These are phyloP conservation scores for Toxotes lorentzi DNA, from an alignment of 2,797 vertebrate species.

Conservation along the genomic window DNA sequence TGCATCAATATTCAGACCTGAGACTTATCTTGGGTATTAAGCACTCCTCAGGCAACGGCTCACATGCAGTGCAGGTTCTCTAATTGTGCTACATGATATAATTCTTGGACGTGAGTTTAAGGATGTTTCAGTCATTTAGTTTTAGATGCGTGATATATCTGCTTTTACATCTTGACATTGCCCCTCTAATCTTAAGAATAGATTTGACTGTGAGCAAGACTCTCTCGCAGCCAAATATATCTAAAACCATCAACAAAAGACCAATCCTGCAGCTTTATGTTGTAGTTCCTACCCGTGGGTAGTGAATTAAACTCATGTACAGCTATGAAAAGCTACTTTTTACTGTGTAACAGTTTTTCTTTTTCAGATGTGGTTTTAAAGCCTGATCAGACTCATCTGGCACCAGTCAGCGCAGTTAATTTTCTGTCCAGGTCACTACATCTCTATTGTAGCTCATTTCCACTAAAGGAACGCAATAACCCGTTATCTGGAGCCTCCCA, in stretches of 20 bases:
- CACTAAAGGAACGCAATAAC: neutral
- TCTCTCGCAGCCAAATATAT: neutral
- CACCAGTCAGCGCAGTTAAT: neutral
- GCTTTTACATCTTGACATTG: constrained; percentile 12
- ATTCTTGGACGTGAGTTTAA: constrained; percentile 23
- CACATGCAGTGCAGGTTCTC: constrained; percentile 42
- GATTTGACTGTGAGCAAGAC: neutral
- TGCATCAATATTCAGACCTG: constrained; percentile 65
- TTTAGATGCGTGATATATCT: constrained; percentile 16
- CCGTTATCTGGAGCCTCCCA: neutral
- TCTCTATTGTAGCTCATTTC: neutral
- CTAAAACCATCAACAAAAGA: neutral
- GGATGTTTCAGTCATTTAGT: constrained; percentile 34
- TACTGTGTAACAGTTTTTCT: neutral
- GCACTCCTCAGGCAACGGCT: constrained; percentile 57
- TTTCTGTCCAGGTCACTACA: neutral
- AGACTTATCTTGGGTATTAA: constrained; percentile 63
- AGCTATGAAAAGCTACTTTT: neutral
- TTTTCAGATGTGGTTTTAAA: neutral
- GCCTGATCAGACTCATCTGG: neutral
- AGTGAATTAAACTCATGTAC: neutral
- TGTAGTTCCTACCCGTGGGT: neutral
- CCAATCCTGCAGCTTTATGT: neutral
- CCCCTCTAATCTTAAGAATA: constrained; percentile 1
- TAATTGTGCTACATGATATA: constrained; percentile 45